Evolutionary conservation across 2,888 invertebrate species (phyloP).

Genomic region (Pseudococcus viburni): DNA sequence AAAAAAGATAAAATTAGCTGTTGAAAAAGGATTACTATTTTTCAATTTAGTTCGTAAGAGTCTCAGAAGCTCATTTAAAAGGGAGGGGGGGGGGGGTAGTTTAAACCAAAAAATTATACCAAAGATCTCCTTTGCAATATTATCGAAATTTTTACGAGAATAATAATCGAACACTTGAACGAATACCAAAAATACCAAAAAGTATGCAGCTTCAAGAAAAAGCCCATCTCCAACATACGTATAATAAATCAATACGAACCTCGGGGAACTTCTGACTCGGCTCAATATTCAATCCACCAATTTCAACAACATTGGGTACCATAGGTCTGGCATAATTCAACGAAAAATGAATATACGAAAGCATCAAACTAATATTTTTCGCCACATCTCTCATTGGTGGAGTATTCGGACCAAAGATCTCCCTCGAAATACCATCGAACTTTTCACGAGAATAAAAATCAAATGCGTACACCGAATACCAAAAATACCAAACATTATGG

Average conservation of each 20-base stretch:
- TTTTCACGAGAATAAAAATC: neutral
- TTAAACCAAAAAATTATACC: too few species aligned
- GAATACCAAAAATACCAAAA: too few species aligned
- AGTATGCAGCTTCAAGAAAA: too few species aligned
- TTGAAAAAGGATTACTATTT: too few species aligned
- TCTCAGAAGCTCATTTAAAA: too few species aligned
- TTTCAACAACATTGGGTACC: slow-evolving; percentile 58
- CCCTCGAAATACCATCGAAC: neutral
- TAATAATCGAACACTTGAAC: too few species aligned
- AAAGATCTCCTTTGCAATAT: too few species aligned
- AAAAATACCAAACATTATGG: neutral
- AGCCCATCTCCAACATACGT: too few species aligned
- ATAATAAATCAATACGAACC: slow-evolving; percentile 46
- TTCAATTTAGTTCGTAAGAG: too few species aligned
- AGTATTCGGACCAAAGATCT: neutral
- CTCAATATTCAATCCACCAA: slow-evolving; percentile 58
- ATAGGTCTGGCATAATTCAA: slow-evolving; percentile 1
- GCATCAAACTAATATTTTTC: slow-evolving; percentile 15
- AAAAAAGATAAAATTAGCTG: too few species aligned
- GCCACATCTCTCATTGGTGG: slow-evolving; percentile 36
- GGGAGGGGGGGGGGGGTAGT: too few species aligned
- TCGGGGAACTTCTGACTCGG: slow-evolving; percentile 37
- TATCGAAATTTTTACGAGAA: too few species aligned
- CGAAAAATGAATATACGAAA: slow-evolving; percentile 38
- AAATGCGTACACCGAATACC: neutral